phyloP scores from a whole-genome alignment of 2,888 invertebrate genomes.

The Lydus trimaculatus region DNA sequence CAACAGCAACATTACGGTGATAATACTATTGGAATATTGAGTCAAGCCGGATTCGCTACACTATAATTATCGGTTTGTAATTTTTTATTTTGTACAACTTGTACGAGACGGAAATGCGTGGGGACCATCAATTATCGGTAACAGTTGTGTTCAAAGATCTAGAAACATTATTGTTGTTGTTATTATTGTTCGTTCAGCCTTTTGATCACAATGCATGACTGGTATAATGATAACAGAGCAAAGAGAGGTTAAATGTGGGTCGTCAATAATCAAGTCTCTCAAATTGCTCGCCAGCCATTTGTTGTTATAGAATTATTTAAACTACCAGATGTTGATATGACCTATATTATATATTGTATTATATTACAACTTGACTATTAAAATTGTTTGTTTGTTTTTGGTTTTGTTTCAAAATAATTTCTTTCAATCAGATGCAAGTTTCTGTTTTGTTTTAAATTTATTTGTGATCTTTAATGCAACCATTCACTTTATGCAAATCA shows the following conservation, averaged over 20 bases:
- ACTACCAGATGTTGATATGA: constrained; percentile 36
- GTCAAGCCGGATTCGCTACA: no score
- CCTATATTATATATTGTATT: constrained; percentile 27
- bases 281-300: constrained; percentile 30
- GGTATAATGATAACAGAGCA: constrained; percentile 21
- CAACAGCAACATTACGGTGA: no score
- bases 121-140: constrained; percentile 15
- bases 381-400: background rate
- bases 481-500: constrained; percentile 12
- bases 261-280: constrained; percentile 26
- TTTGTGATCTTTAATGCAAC: no score
- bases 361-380: background rate
- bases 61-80: no score
- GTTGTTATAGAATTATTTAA: constrained; percentile 27
- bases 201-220: constrained; percentile 31
- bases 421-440: background rate
- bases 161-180: background rate
- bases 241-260: constrained; percentile 28
- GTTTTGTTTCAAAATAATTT: no score
- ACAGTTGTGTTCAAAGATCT: no score
- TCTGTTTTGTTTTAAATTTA: no score
- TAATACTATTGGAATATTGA: background rate
- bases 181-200: constrained; percentile 20
- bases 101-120: background rate
- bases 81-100: no score